A percentile compares a stretch with the other conserved stretches of the same genome.
Conservation (phyloP, 2,888 invertebrate genomes). For the Polydesmus complanatus region DNA sequence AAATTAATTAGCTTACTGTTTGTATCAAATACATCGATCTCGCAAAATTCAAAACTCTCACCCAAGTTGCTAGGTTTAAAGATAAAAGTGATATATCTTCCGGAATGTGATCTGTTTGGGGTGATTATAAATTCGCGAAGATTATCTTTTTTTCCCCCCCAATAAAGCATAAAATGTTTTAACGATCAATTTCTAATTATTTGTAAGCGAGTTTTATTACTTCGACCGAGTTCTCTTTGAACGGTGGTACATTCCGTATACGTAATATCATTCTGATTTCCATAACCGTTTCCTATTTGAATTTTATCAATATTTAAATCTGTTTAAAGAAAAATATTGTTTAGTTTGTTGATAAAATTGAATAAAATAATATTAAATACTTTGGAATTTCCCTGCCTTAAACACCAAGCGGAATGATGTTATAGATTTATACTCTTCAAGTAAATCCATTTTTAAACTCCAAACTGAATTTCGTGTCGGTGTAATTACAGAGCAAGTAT, state of each 20-base stretch:
- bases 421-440: constrained; percentile 5
- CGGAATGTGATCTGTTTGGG: constrained; percentile 5
- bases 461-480: not conserved
- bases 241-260: too few relatives aligned
- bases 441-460: constrained; percentile 3
- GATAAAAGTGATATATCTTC: constrained; percentile 1
- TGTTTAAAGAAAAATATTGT: too few relatives aligned
- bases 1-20: not conserved
- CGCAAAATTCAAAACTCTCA: not conserved
- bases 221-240: not conserved
- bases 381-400: not conserved
- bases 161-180: not conserved
- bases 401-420: constrained; percentile 7
- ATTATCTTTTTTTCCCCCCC: too few relatives aligned
- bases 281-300: too few relatives aligned
- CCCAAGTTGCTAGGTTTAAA: not conserved
- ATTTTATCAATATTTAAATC: too few relatives aligned
- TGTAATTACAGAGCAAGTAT: not conserved
- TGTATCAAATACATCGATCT: constrained; percentile 2
- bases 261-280: too few relatives aligned
- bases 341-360: too few relatives aligned
- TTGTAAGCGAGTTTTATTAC: constrained; percentile 3
- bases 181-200: not conserved
- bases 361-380: too few relatives aligned
- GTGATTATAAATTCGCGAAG: not conserved